phyloP scores from a whole-genome alignment of 2,888 invertebrate genomes.

The Itoplectis maculator region DNA sequence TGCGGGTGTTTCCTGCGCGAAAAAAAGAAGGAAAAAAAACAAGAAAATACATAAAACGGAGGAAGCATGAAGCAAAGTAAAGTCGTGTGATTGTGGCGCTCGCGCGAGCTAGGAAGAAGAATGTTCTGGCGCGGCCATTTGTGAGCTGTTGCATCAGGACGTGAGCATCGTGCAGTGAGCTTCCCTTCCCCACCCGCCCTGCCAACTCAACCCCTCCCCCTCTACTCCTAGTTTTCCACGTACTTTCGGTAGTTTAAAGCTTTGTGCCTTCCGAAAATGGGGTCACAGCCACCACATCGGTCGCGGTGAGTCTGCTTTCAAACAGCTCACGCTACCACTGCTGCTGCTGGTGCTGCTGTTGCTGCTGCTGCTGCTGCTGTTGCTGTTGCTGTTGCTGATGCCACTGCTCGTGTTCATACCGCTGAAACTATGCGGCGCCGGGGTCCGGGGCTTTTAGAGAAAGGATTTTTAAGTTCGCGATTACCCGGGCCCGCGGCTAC shows the following conservation, averaged over 20 bases:
- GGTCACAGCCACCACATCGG: slow-evolving; percentile 44
- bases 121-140: slow-evolving; percentile 36
- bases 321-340: slow-evolving; percentile 26
- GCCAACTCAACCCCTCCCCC: too few species aligned
- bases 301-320: slow-evolving; percentile 30
- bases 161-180: slow-evolving; percentile 37
- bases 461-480: slow-evolving; percentile 63
- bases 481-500: slow-evolving; percentile 43
- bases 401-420: neutral
- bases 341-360: neutral
- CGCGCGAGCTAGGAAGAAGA: slow-evolving; percentile 13
- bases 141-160: slow-evolving; percentile 53
- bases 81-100: slow-evolving; percentile 19
- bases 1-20: neutral
- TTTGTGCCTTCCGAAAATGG: slow-evolving; percentile 45
- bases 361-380: neutral
- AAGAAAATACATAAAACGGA: neutral
- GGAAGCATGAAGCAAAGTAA: slow-evolving; percentile 36
- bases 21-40: neutral
- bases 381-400: neutral
- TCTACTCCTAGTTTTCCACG: slow-evolving; percentile 33
- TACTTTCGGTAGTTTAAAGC: slow-evolving; percentile 51
- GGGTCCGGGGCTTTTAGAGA: slow-evolving; percentile 37
- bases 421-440: slow-evolving; percentile 47
- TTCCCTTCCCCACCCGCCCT: too few species aligned